Base-by-base conservation (phyloP, 2,113 vertebrate genomes). In the Phaethornis superciliosus region DNA sequence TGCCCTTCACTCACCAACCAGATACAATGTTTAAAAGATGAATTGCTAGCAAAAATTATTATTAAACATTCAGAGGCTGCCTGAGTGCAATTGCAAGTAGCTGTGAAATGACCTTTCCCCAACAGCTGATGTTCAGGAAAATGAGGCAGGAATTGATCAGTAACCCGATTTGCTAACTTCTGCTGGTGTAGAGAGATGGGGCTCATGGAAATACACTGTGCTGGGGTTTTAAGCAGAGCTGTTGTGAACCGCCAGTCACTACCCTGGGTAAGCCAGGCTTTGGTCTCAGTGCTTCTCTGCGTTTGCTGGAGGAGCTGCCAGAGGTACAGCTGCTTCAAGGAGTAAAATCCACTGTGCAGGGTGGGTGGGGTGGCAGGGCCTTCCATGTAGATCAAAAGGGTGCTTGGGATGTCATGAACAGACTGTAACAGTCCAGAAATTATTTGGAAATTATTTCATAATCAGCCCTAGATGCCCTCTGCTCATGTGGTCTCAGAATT, bases 21-120 rank as follows among this genome's bases (percentile, higher is more conserved):
- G 62, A 52, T 44, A 77, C 14, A 70, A 18, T 9, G 0, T 89
- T 54, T 95, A 54, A 93, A 95, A 85, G 63, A 62, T 78, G 27
- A 96, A 69, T 87, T 90, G 69, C 63, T 79, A 84, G 82, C 9
- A 40, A 71, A 93, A 95, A 72, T 81, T 82, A 74, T 60, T 68
- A 51, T 64, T 94, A 69, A 86, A 85, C 82, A 62, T 88, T 94
- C 68, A 89, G 63, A 71, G 46, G 24, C 72, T 93, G 64, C 62
- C 72, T 77, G 77, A 80, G 76, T 81, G 69, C 65, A 94, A 32
- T 47, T 80, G 76, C 77, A 85, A 62, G 54, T 55, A 75, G 49
- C 81, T 91, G 54, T 82, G 79, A 80, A 92, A 86, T 78, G 54
- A 72, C 89, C 87, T 94, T 94, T 93, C 63, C 42, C 5, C 3